Conservation (phyloP, 2,888 invertebrate species). For the Rhynchonema sp. region DNA sequence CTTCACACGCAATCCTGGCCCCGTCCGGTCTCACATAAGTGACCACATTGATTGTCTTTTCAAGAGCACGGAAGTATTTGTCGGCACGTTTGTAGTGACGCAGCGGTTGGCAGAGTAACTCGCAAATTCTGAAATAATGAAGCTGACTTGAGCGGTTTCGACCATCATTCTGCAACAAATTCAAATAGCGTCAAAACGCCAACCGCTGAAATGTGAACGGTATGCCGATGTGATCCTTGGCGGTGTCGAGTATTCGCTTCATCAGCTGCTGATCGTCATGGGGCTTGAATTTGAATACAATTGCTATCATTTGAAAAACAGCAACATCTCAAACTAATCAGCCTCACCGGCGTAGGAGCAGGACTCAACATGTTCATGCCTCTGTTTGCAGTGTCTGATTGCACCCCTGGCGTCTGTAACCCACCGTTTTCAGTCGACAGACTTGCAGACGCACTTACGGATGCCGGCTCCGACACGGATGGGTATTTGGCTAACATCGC, state of each 20-base stretch:
- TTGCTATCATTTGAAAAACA: no score
- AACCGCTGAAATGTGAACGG: conserved; percentile 19
- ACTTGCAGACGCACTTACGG: not conserved
- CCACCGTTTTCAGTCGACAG: no score
- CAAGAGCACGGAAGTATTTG: conserved; percentile 86
- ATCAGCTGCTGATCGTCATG: not conserved
- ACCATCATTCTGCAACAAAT: not conserved
- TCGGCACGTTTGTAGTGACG: conserved; percentile 87
- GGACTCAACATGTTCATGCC: no score
- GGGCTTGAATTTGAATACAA: no score
- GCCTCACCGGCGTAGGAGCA: not conserved
- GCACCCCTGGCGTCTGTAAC: no score
- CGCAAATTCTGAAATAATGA: conserved; percentile 43
- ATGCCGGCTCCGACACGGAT: not conserved
- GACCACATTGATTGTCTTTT: conserved; percentile 42
- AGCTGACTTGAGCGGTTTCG: not conserved
- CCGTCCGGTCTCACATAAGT: not conserved
- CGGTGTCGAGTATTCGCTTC: conserved; percentile 11
- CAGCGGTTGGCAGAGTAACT: conserved; percentile 66
- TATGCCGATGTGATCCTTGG: conserved; percentile 12
- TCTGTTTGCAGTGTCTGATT: no score
- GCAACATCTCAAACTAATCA: no score
- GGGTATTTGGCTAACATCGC: not conserved
- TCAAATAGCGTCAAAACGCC: not conserved
- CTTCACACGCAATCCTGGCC: not conserved